A percentile compares a stretch with the other conserved stretches of the same genome.
Evolutionary conservation across 2,113 vertebrate genomes (phyloP).

Genomic region (Sapajus apella): DNA sequence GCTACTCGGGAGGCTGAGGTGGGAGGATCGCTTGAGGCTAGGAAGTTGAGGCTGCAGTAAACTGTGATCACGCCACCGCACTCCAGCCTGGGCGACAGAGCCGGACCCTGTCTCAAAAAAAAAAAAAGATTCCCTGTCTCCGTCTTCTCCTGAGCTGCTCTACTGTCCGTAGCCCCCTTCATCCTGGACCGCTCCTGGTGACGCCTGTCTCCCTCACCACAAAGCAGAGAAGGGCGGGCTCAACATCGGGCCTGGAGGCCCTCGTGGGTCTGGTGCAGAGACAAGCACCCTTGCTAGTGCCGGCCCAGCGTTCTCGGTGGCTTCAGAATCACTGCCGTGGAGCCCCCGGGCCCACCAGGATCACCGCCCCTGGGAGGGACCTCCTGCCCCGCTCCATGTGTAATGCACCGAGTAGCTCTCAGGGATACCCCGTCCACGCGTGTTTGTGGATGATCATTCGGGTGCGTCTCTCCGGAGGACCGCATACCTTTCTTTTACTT

Average conservation of each 20-base stretch:
- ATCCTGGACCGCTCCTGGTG: neutral
- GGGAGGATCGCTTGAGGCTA: neutral
- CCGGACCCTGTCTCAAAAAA: neutral
- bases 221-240: too few species aligned
- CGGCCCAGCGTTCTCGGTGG: neutral
- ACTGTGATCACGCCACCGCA: neutral
- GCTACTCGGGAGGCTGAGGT: neutral
- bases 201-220: fast-evolving
- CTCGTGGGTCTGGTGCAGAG: fast-evolving
- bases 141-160: too few species aligned
- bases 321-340: too few species aligned
- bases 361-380: fast-evolving
- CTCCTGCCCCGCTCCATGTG: neutral
- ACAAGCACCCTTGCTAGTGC: fast-evolving
- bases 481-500: neutral
- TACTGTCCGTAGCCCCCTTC: too few species aligned
- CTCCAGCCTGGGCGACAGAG: neutral
- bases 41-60: neutral
- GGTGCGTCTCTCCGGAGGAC: neutral
- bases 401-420: fast-evolving
- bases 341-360: neutral
- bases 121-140: neutral
- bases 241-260: neutral
- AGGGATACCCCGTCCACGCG: fast-evolving
- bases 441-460: neutral